Evolutionary conservation across 2,113 vertebrate genomes (phyloP), one percentile per base, ranked within the genome.

Genomic region (Haemorhous mexicanus): DNA sequence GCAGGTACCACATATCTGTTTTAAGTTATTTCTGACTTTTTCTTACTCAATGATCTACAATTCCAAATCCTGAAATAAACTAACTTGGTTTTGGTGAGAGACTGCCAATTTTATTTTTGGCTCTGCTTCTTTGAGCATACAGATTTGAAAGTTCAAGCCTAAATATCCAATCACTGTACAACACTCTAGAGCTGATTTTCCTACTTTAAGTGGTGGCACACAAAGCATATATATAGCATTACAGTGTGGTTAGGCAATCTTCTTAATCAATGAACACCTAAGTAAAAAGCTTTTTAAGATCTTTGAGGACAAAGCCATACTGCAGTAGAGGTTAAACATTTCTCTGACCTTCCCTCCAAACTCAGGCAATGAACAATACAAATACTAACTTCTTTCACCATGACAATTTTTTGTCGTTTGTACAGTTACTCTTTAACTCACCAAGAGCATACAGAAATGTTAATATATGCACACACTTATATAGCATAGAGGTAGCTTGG

Each of bases 311-410:
- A 64, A 88, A 81, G 59, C 13, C n/a, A 56, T 17, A 37, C 41
- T 22, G 37, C 44, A 66, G 30, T 9, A 68, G 14, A 72, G 23
- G 50, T 33, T 52, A 75, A 84, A 62, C 1, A 11, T 23, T 75
- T 76, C n/a, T 92, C 41, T 47, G 41, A 76, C 28, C 18, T 35
- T 63, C 26, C 27, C 35, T 75, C 53, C 32, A 55, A 68, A 72
- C 37, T n/a, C 0, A 0, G 13, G 37, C 41, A 84, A 59, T 6
- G 6, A 73, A 24, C 49, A 52, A 72, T 4, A 1, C 5, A 63
- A 64, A 24, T 26, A 72, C 10, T 39, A 64, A 55, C 22, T 67
- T 77, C 41, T 55, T 86, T 44, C 16, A 28, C 27, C 4, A 1
- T 3, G 15, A 80, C 4, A 83, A 33, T 49, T 13, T 43, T 83